Conservation (phyloP, 2,797 vertebrate genomes). For the Micromesistius poutassou region DNA sequence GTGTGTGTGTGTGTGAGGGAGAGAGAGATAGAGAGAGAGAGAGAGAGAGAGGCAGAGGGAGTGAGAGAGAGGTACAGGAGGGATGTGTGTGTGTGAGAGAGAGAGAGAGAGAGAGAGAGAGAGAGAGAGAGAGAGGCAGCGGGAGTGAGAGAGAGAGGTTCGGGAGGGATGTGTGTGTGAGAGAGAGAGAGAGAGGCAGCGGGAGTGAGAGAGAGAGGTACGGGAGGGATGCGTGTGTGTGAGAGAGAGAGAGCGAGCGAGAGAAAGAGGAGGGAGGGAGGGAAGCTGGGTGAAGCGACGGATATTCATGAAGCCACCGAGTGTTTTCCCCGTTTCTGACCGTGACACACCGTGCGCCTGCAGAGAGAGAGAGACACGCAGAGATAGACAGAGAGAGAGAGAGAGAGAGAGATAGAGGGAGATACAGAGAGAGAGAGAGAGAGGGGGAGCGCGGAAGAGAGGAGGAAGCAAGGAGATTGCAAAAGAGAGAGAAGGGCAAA, state of each 20-base stretch:
- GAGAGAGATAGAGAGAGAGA: constrained; percentile 30
- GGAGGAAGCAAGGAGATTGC: not conserved
- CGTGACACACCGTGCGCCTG: constrained; percentile 59
- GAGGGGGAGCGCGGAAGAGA: constrained; percentile 15
- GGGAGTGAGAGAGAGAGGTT: constrained; percentile 22
- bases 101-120: constrained; percentile 13
- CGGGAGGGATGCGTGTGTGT: constrained; percentile 46
- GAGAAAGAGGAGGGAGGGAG: constrained; percentile 40
- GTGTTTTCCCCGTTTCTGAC: constrained; percentile 40
- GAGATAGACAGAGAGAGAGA: constrained; percentile 31
- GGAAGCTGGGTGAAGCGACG: constrained; percentile 47
- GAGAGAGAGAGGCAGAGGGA: constrained; percentile 11
- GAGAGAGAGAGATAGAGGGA: constrained; percentile 24
- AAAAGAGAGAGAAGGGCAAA: constrained; percentile 45
- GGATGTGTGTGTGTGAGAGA: constrained; percentile 51
- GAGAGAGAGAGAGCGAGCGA: constrained; percentile 38
- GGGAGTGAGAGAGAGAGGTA: constrained; percentile 54
- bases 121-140: constrained; percentile 13
- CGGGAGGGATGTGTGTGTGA: constrained; percentile 37
- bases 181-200: constrained; percentile 40
- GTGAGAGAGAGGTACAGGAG: constrained; percentile 53
- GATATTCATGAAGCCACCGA: constrained; percentile 60
- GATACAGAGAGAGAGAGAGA: constrained; percentile 12
- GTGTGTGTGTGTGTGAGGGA: constrained; percentile 10
- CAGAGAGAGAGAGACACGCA: constrained; percentile 28